Conservation (phyloP, 2,797 vertebrate species). For the Anguilla anguilla region DNA sequence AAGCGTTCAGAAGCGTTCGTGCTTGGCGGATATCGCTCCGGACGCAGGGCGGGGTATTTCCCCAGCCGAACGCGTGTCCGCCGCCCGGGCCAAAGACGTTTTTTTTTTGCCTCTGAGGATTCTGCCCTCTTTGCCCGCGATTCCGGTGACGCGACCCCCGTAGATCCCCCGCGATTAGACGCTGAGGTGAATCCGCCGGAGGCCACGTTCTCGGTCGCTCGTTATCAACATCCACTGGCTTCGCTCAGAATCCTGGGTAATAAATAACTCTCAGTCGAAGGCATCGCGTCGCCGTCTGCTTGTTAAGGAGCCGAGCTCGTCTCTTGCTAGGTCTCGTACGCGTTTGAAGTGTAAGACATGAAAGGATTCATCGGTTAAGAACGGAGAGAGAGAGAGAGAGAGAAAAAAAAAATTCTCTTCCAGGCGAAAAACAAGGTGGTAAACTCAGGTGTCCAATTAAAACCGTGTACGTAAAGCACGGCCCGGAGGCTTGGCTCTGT, state of each 20-base stretch:
- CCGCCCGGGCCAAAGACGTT: constrained; percentile 15
- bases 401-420: neutral
- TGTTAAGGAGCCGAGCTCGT: constrained; percentile 52
- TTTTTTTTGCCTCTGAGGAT: neutral
- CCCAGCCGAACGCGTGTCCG: constrained; percentile 25
- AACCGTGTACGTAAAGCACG: constrained; percentile 3
- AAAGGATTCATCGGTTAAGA: constrained; percentile 1
- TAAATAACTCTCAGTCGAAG: constrained; percentile 54
- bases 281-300: constrained; percentile 53
- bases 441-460: constrained; percentile 48
- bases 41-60: neutral
- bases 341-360: constrained; percentile 62
- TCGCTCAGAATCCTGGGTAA: constrained; percentile 43
- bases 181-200: neutral
- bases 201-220: constrained; percentile 45
- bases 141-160: constrained; percentile 53
- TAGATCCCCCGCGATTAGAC: constrained; percentile 53
- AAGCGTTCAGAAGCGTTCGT: neutral
- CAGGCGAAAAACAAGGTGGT: constrained; percentile 26
- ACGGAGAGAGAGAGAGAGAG: neutral
- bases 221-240: constrained; percentile 48
- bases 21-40: neutral
- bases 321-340: constrained; percentile 52
- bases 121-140: constrained; percentile 33
- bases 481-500: constrained; percentile 16